Evolutionary conservation across 2,113 vertebrate genomes (phyloP), one percentile per base, ranked within the genome.

Genomic region (Perccottus glenii): DNA sequence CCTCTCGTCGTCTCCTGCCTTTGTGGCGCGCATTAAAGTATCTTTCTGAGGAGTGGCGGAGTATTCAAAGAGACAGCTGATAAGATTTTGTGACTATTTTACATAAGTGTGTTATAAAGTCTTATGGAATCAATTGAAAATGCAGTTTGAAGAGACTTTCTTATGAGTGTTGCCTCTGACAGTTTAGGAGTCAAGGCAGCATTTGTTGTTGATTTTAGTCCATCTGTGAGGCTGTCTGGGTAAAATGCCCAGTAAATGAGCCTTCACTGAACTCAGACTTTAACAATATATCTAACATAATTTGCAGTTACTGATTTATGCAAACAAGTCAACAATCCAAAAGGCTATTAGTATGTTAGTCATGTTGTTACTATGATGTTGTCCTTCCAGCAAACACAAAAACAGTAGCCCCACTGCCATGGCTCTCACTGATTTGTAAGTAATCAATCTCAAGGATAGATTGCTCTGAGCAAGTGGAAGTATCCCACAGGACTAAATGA

Each of bases 401-500:
- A 44, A 48, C 43, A 67, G 46, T 32, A 5, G 15, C 35, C 19
- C n/a, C 19, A 49, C 45, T 4, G 1, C 11, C 64, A 43, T 48
- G 49, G 42, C 6, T 47, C 4, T 51, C 11, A 61, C 57, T 2
- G 3, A 47, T 70, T 77, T 66, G 60, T 64, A 46, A 62, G 46
- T 70, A 63, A 73, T 79, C 51, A 64, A 63, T 65, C 57, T n/a
- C 53, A 72, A 73, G 42, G 45, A 66, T 36, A 32, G 46, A 82
- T 76, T 70, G 55, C 80, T 77, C 56, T 51, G 49, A 81, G 43
- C 62, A 51, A 40, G 64, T 77, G 19, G 60, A 74, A 42, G 53
- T 69, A 14, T 81, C 62, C 70, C 67, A 72, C 46, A 63, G 70
- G 67, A 84, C 70, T 67, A 33, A 70, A n/a, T 35, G 11, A 65